phyloP scores from a whole-genome alignment of 2,113 vertebrate species.

The Nannobrachium achirus region DNA sequence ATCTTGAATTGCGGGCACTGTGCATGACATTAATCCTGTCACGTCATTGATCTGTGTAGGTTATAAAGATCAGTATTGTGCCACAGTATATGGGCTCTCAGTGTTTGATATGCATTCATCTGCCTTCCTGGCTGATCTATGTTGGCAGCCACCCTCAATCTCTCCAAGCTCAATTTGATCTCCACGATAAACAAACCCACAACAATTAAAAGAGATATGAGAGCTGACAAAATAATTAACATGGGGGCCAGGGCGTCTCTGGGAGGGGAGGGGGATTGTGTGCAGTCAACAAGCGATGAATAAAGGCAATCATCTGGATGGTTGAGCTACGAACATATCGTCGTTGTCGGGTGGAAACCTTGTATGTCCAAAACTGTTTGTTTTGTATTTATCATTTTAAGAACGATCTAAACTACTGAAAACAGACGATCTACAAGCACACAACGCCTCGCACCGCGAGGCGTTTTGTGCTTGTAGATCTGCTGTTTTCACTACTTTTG shows the following conservation, averaged over 20 bases:
- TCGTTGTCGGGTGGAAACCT: too few relatives aligned
- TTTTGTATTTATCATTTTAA: too few relatives aligned
- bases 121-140: slow-evolving; percentile 56
- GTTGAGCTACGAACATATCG: slow-evolving; percentile 57
- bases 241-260: slow-evolving; percentile 63
- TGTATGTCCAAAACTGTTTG: too few relatives aligned
- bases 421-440: too few relatives aligned
- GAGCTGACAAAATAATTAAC: slow-evolving; percentile 78
- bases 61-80: slow-evolving; percentile 23
- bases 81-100: slow-evolving; percentile 7
- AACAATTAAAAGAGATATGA: slow-evolving; percentile 77
- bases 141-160: slow-evolving; percentile 62
- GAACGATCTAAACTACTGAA: too few relatives aligned
- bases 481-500: too few relatives aligned
- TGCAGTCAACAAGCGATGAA: slow-evolving; percentile 58
- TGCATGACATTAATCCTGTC: slow-evolving; percentile 11
- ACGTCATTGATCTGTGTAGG: slow-evolving; percentile 47
- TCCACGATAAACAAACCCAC: slow-evolving; percentile 70
- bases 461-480: too few relatives aligned
- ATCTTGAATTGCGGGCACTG: not conserved
- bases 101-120: slow-evolving; percentile 65
- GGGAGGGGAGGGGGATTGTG: slow-evolving; percentile 7
- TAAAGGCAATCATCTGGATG: slow-evolving; percentile 67
- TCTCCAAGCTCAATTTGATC: slow-evolving; percentile 69
- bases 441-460: too few relatives aligned